A percentile compares a stretch with the other conserved stretches of the same genome.
phyloP scores from a whole-genome alignment of 2,888 invertebrate species.

The Microctonus aethiopoides region DNA sequence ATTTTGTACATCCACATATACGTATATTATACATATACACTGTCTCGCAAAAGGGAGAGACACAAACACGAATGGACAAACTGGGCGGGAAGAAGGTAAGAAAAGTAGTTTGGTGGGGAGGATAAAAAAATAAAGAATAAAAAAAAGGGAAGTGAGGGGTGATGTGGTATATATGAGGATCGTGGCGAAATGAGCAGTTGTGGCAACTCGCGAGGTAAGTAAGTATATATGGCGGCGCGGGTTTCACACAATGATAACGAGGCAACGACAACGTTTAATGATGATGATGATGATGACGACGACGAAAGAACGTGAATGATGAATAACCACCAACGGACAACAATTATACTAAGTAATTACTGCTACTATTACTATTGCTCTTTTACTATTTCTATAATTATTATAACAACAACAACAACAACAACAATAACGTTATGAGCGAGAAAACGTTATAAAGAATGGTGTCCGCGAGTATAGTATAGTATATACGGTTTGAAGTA shows the following conservation, averaged over 20 bases:
- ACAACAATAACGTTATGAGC: not conserved
- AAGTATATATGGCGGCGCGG: conserved; percentile 3
- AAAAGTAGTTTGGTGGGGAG: conserved; percentile 34
- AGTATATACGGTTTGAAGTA: conserved; percentile 24
- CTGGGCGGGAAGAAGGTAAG: conserved; percentile 23
- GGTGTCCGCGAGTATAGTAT: too few species aligned
- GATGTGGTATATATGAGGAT: conserved; percentile 16
- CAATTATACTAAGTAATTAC: too few species aligned
- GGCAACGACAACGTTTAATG: not conserved
- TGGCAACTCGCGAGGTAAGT: conserved; percentile 18
- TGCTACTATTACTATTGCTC: too few species aligned
- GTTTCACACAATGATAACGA: not conserved
- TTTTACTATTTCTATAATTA: too few species aligned
- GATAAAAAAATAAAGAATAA: not conserved
- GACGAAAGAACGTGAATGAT: not conserved
- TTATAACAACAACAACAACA: too few species aligned
- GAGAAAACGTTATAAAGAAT: conserved; percentile 22
- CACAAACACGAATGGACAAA: conserved; percentile 18
- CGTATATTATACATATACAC: conserved; percentile 38
- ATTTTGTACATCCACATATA: not conserved
- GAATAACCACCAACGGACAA: not conserved
- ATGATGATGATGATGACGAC: not conserved
- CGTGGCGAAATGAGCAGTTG: conserved; percentile 17
- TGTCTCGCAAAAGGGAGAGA: conserved; percentile 18
- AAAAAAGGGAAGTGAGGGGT: conserved; percentile 26